Evolutionary conservation across 2,113 vertebrate genomes (phyloP).

Genomic region (Saccopteryx bilineata): DNA sequence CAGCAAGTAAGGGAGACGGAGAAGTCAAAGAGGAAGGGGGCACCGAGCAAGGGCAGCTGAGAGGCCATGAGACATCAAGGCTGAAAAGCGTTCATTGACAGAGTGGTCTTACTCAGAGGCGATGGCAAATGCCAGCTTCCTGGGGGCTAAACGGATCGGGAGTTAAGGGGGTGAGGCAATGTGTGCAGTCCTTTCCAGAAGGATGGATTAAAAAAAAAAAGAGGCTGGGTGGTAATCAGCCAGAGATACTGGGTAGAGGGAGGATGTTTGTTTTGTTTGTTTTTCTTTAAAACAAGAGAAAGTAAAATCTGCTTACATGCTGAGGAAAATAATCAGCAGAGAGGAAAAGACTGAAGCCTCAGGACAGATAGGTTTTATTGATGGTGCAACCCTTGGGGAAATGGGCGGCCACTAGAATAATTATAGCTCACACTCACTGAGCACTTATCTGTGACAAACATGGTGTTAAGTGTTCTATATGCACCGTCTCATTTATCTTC

Average conservation of each 20-base stretch:
- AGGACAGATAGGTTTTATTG: background rate
- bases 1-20: background rate
- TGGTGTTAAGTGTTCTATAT: background rate
- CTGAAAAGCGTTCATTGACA: background rate
- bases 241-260: background rate
- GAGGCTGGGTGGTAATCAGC: background rate
- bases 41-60: background rate
- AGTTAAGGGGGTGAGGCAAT: background rate
- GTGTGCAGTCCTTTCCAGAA: background rate
- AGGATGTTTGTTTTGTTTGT: background rate
- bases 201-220: background rate
- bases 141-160: background rate
- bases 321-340: constrained; percentile 35
- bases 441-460: background rate
- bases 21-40: background rate
- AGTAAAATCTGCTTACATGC: background rate
- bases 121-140: background rate
- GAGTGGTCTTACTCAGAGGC: background rate
- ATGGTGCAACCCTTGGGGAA: background rate
- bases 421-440: background rate
- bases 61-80: background rate
- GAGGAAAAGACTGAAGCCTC: background rate
- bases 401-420: background rate
- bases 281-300: background rate
- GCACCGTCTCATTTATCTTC: background rate